Percentiles rank a stretch among this genome's conserved stretches.
Evolutionary conservation across 2,888 invertebrate species (phyloP).

Genomic region (Sisyra nigra): DNA sequence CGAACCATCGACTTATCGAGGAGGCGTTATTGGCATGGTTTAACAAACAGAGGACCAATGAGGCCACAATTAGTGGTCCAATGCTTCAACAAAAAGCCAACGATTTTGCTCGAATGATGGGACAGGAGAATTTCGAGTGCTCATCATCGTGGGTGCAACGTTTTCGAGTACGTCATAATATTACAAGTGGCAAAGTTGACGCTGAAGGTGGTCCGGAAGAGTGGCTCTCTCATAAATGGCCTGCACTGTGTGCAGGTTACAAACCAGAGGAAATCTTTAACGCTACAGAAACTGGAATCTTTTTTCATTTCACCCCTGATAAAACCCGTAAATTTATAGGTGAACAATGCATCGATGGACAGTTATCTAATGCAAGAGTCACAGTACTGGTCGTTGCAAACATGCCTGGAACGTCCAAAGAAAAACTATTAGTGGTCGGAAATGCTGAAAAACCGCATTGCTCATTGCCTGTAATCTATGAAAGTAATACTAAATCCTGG

Average conservation of each 20-base stretch:
- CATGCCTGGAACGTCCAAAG: slow-evolving; percentile 15
- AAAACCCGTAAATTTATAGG: slow-evolving; percentile 6
- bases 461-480: not conserved
- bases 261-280: slow-evolving; percentile 2
- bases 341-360: slow-evolving; percentile 14
- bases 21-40: slow-evolving; percentile 17
- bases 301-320: slow-evolving; percentile 1
- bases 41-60: slow-evolving; percentile 15
- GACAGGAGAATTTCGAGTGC: not conserved
- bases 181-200: not conserved
- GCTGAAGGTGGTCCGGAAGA: not conserved
- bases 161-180: slow-evolving; percentile 13
- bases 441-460: slow-evolving; percentile 13
- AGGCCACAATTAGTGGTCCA: slow-evolving; percentile 13
- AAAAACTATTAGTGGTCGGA: slow-evolving; percentile 15
- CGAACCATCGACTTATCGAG: slow-evolving; percentile 14
- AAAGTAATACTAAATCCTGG: not conserved
- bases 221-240: slow-evolving; percentile 3
- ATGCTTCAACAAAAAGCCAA: slow-evolving; percentile 12
- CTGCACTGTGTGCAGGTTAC: not conserved
- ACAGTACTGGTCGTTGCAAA: slow-evolving; percentile 16
- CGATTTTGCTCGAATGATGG: slow-evolving; percentile 8
- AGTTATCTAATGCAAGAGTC: slow-evolving; percentile 14
- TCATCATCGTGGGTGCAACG: not conserved
- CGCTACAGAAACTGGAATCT: slow-evolving; percentile 1